These are phyloP conservation scores for Anguilla anguilla DNA, from an alignment of 2,797 vertebrate genomes.

Conservation along the genomic window DNA sequence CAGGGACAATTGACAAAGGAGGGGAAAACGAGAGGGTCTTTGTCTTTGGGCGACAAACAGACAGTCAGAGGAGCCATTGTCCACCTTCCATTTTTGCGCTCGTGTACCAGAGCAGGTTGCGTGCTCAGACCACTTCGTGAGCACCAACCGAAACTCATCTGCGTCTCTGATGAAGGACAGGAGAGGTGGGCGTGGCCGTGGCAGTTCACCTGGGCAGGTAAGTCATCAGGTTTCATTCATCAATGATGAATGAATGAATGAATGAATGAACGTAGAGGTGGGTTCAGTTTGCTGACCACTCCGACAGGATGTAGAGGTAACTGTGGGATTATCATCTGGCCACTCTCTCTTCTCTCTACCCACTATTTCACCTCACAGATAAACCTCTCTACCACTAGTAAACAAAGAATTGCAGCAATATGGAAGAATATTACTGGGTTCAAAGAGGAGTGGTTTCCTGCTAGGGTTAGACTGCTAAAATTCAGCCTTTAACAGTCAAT, in stretches of 20 bases:
- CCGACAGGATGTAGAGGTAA: neutral
- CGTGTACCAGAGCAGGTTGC: neutral
- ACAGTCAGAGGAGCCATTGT: slow-evolving; percentile 5
- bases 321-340: neutral
- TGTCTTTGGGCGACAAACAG: neutral
- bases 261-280: neutral
- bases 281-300: neutral
- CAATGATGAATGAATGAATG: neutral
- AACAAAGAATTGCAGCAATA: slow-evolving; percentile 37
- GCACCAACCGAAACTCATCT: neutral
- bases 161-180: neutral
- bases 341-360: neutral
- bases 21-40: neutral
- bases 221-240: neutral
- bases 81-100: neutral
- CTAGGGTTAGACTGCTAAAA: neutral
- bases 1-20: slow-evolving; percentile 22
- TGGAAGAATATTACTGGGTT: neutral
- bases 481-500: neutral
- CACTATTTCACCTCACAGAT: neutral
- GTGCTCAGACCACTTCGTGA: neutral
- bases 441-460: neutral
- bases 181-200: neutral
- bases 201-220: neutral
- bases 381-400: neutral